Evolutionary conservation across 2,797 vertebrate genomes (phyloP), one percentile per base, ranked within the genome.

Genomic region (Girardinus metallicus): DNA sequence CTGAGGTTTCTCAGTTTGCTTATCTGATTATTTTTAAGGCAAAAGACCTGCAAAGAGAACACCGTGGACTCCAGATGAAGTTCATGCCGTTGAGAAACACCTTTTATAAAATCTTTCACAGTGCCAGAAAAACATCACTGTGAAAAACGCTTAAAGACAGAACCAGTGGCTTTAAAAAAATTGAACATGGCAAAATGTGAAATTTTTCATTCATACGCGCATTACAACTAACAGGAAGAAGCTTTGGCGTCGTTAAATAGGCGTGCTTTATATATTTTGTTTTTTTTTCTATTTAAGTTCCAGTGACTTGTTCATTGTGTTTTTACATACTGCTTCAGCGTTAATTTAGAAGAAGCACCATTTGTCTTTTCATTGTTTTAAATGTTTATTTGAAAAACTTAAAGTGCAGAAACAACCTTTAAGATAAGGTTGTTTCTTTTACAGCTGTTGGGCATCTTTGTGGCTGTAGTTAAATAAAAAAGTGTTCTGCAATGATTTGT

Each of bases 121-220:
- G 85, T 91, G 71, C 90, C 86, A 72, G 16, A 29, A 80, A 90
- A 90, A 73, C 70, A 43, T 26, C 82, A 91, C 23, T 92, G 87
- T 76, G 84, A 90, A 66, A 91, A 86, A 10, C 90, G 87, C 87
- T 86, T 89, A 71, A 89, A n/a, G 29, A 87, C 84, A 47, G 86
- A 93, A 88, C 83, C 88, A 44, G 84, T 83, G 73, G 83, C 80
- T 74, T 78, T 91, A 7, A 82, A 82, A 34, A 84, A 87, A 87
- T 66, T 5, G 76, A 8, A 62, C 83, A 55, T 86, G 83, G 90
- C 83, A 85, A 53, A 87, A 77, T 13, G 0, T 81, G 18, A 85
- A 79, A 73, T 79, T 64, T 7, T 80, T 41, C 16, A n/a, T 84
- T 12, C 39, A 80, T n/a, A 57, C 29, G 26, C 26, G 26, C 8